These are phyloP conservation scores for Ditylenchus weischeri DNA, from an alignment of 2,888 invertebrate species.

Conservation along the genomic window DNA sequence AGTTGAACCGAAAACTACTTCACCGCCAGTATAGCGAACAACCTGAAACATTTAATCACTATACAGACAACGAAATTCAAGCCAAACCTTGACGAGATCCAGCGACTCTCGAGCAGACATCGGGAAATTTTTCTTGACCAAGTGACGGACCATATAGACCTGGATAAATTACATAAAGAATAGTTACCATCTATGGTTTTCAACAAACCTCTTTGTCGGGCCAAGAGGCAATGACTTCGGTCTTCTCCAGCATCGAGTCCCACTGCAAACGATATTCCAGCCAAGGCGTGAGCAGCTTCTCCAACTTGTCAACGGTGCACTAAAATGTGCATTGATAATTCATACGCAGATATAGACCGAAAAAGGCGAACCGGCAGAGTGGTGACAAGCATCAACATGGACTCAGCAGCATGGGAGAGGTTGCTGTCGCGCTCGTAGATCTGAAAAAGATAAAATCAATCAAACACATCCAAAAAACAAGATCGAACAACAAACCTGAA, in stretches of 20 bases:
- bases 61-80: neutral
- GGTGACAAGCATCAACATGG: constrained; percentile 22
- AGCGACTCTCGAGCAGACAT: constrained; percentile 27
- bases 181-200: neutral
- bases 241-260: constrained; percentile 25
- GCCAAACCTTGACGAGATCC: constrained; percentile 15
- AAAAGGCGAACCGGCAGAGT: constrained; percentile 10
- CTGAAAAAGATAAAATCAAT: constrained; percentile 8
- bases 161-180: neutral
- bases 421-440: constrained; percentile 18
- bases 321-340: neutral
- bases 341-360: neutral
- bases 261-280: constrained; percentile 27
- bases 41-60: neutral
- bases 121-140: constrained; percentile 16
- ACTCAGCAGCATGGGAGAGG: constrained; percentile 20
- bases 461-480: neutral
- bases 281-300: constrained; percentile 29
- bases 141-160: constrained; percentile 24
- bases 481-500: neutral
- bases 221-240: constrained; percentile 11
- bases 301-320: constrained; percentile 18
- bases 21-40: constrained; percentile 4
- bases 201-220: neutral
- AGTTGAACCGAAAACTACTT: constrained; percentile 24